phyloP scores from a whole-genome alignment of 2,888 invertebrate species.

The Amphipyra berbera region DNA sequence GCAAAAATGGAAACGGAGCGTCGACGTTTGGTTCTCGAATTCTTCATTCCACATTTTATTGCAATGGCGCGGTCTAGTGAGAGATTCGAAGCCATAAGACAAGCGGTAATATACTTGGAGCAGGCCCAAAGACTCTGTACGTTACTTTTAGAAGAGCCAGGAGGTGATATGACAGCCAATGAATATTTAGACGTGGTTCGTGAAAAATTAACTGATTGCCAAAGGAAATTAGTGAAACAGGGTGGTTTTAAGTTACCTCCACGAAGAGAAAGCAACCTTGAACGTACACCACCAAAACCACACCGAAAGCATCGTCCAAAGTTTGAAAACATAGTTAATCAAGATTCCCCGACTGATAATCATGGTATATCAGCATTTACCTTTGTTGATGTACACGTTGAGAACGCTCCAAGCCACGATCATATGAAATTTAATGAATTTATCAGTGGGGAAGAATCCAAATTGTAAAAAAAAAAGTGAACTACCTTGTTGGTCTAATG shows the following conservation, averaged over 20 bases:
- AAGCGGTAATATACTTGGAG: slow-evolving; percentile 92
- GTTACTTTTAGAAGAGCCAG: slow-evolving; percentile 90
- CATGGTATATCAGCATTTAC: slow-evolving; percentile 74
- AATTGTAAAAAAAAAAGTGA: slow-evolving; percentile 75
- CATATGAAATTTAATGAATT: slow-evolving; percentile 67
- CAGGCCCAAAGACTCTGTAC: slow-evolving; percentile 92
- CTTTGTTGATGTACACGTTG: slow-evolving; percentile 81
- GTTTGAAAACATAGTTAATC: slow-evolving; percentile 75
- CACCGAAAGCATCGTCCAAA: slow-evolving; percentile 74
- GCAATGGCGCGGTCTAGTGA: slow-evolving; percentile 92
- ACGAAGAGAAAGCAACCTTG: slow-evolving; percentile 73
- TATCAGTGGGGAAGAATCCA: slow-evolving; percentile 77
- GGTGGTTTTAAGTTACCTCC: slow-evolving; percentile 81
- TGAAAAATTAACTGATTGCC: slow-evolving; percentile 85
- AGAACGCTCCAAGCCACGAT: slow-evolving; percentile 63
- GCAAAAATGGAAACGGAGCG: slow-evolving; percentile 89
- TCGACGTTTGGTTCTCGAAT: slow-evolving; percentile 91
- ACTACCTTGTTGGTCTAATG: no score
- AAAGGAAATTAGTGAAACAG: slow-evolving; percentile 80
- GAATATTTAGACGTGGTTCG: slow-evolving; percentile 89
- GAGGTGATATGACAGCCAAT: slow-evolving; percentile 87
- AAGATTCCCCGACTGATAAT: slow-evolving; percentile 77
- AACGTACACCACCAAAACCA: slow-evolving; percentile 65
- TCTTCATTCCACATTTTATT: slow-evolving; percentile 93
- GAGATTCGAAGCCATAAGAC: slow-evolving; percentile 90